These are phyloP conservation scores for Centropyge bicolor DNA, from an alignment of 2,797 vertebrate species.

Conservation along the genomic window DNA sequence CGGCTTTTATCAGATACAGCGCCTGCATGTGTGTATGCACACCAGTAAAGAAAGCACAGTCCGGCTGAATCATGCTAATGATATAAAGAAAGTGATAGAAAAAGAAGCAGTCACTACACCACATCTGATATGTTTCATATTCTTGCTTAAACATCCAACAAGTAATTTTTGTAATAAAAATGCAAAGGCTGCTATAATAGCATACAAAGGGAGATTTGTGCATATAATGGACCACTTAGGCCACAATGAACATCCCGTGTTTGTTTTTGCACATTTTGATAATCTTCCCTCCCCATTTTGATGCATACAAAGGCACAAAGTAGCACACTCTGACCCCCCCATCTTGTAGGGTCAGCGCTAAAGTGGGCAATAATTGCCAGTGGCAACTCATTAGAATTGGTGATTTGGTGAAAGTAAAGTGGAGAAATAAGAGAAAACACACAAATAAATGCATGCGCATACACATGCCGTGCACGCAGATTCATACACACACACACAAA, in stretches of 20 bases:
- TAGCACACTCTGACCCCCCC: slow-evolving; percentile 76
- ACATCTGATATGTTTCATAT: slow-evolving; percentile 42
- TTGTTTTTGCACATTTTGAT: slow-evolving; percentile 79
- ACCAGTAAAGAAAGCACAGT: not conserved
- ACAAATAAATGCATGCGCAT: slow-evolving; percentile 52
- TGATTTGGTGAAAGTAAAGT: slow-evolving; percentile 81
- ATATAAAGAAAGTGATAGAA: not conserved
- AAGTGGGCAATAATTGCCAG: slow-evolving; percentile 86
- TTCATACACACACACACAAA: slow-evolving; percentile 8
- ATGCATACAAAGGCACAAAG: slow-evolving; percentile 76
- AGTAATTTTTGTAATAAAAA: slow-evolving; percentile 45
- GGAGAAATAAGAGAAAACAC: slow-evolving; percentile 70
- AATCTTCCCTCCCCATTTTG: slow-evolving; percentile 68
- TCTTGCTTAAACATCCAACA: slow-evolving; percentile 47
- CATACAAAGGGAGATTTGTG: slow-evolving; percentile 65
- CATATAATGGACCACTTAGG: slow-evolving; percentile 73
- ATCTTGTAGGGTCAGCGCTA: slow-evolving; percentile 82
- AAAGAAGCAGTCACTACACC: slow-evolving; percentile 13
- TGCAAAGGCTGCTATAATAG: slow-evolving; percentile 59
- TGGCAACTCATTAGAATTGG: slow-evolving; percentile 86
- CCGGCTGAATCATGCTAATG: slow-evolving; percentile 7
- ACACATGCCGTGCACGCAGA: slow-evolving; percentile 31
- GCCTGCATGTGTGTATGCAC: not conserved
- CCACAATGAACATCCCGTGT: slow-evolving; percentile 75
- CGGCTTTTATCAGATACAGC: not conserved